These are phyloP conservation scores for Eretmodus cyanostictus DNA, from an alignment of 2,113 vertebrate species.

Conservation along the genomic window DNA sequence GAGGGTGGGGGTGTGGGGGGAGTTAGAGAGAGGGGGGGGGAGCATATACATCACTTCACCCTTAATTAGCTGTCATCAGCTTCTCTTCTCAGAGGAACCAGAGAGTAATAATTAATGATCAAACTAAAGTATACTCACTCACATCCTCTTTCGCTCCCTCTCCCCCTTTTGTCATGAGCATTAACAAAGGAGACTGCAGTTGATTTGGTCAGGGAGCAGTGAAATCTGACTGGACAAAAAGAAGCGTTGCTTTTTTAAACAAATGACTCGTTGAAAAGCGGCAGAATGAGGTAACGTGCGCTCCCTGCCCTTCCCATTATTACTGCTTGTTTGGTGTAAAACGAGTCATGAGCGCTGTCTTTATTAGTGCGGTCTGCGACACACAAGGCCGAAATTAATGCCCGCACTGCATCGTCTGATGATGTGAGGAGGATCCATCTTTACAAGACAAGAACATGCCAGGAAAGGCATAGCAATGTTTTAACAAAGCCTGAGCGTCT, in stretches of 20 bases:
- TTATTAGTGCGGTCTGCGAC: slow-evolving; percentile 7
- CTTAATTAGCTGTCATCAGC: slow-evolving; percentile 71
- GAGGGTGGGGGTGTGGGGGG: background rate
- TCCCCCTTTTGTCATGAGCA: background rate
- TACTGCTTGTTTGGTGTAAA: slow-evolving; percentile 36
- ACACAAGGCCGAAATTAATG: background rate
- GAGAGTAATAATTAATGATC: slow-evolving; percentile 69
- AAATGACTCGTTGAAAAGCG: slow-evolving; percentile 17
- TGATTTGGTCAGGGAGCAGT: slow-evolving; percentile 24
- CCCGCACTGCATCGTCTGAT: background rate
- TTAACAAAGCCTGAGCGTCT: slow-evolving; percentile 41
- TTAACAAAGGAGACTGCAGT: slow-evolving; percentile 21
- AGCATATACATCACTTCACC: slow-evolving; percentile 66
- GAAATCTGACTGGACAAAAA: slow-evolving; percentile 17
- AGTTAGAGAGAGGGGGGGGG: background rate
- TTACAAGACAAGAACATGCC: slow-evolving; percentile 24
- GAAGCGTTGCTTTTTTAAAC: background rate
- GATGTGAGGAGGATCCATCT: background rate
- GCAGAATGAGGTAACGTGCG: background rate
- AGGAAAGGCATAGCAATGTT: slow-evolving; percentile 35
- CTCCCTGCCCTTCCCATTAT: slow-evolving; percentile 21
- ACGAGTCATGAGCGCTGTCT: background rate
- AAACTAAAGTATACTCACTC: slow-evolving; percentile 50
- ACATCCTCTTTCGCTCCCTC: background rate
- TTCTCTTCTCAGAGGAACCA: slow-evolving; percentile 59